Base-by-base conservation (phyloP, 1,140 invertebrate species). In the Hyposmocoma kahamanoa region DNA sequence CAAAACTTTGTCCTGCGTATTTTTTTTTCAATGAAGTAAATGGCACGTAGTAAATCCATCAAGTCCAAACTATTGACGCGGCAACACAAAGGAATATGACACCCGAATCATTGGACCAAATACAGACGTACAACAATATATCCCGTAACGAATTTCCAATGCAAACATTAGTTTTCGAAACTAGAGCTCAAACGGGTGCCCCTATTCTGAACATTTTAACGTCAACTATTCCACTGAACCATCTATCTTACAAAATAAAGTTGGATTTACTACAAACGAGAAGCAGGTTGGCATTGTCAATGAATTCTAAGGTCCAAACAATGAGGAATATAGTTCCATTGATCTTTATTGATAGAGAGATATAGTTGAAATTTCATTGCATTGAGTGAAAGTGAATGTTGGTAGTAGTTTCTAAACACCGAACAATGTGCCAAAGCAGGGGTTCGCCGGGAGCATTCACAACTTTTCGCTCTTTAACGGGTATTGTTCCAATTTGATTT, bases 401-500 rank as follows among this genome's bases (percentile, higher is more conserved):
- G n/a, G n/a, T n/a, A n/a, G n/a, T n/a, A n/a, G n/a, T n/a, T n/a
- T n/a, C n/a, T n/a, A n/a, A n/a, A n/a, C n/a, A n/a, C n/a, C n/a
- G n/a, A 67, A 78, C 69, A 80, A 78, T 75, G 67, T 53, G 55
- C 50, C 26, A 8, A 59, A 61, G 62, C 69, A 71, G 71, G 78
- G 80, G 77, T 76, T 71, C 74, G n/a, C n/a, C n/a, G n/a, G n/a
- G n/a, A n/a, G n/a, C 76, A 77, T 83, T 85, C 76, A 80, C 74
- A 72, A 84, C 66, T 84, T 77, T 84, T 84, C 81, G 79, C 82
- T 85, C 74, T 85, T 83, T 85, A 83, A 65, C 71, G 51, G 50
- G 45, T 65, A 74, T 85, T 85, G 82, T 85, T 80, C 76, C 68
- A 59, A 72, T 83, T 83, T 85, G 82, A 85, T 85, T 85, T 85